Evolutionary conservation across 2,888 invertebrate genomes (phyloP).

Genomic region (Thyatira batis): DNA sequence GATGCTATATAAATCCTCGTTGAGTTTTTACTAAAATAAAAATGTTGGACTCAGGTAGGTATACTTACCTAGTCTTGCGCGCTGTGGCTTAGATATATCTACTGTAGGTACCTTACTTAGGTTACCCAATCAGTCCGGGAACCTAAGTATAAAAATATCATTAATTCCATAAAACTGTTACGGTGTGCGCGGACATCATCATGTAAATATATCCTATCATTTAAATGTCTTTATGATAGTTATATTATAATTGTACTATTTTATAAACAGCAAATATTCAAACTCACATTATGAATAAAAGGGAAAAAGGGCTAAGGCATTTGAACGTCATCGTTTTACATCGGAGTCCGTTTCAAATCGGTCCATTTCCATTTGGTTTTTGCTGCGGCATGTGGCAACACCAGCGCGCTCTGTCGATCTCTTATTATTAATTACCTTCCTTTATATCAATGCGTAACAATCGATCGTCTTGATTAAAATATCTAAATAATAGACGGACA

Average conservation of each 20-base stretch:
- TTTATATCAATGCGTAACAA: conserved; percentile 72
- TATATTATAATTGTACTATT: background rate
- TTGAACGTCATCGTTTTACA: conserved; percentile 66
- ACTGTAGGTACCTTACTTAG: no score
- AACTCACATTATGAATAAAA: conserved; percentile 47
- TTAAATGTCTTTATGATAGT: no score
- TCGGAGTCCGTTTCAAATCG: conserved; percentile 75
- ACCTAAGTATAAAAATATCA: no score
- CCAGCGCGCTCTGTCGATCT: conserved; percentile 56
- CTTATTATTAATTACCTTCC: conserved; percentile 80
- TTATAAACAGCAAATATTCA: conserved; percentile 57
- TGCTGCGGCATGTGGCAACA: conserved; percentile 75
- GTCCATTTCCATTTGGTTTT: conserved; percentile 74
- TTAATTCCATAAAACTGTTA: no score
- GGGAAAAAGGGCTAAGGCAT: conserved; percentile 68
- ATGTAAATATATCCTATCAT: no score
- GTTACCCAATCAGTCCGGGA: no score
- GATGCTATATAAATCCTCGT: no score
- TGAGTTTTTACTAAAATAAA: no score
- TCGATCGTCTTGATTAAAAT: conserved; percentile 80
- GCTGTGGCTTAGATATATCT: no score
- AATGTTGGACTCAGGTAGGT: no score
- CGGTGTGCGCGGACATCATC: no score
- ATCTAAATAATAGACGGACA: conserved; percentile 73
- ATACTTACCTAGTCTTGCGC: no score